Evolutionary conservation across 1,140 invertebrate species (phyloP).

Genomic region (Tetramorium parvispinum): DNA sequence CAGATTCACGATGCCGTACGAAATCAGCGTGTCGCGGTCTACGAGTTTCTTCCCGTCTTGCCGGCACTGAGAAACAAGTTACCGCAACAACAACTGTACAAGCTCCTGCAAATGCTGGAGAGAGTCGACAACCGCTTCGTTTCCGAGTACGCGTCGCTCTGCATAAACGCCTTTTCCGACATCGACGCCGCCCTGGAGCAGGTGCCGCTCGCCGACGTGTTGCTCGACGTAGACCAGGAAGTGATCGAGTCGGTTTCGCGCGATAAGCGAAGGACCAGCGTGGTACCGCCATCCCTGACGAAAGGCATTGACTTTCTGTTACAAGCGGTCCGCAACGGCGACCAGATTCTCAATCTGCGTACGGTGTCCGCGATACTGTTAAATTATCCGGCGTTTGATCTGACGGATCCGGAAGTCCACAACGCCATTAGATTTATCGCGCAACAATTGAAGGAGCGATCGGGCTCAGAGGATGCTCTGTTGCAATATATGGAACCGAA

Average conservation of each 20-base stretch:
- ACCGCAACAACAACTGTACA: conserved; percentile 42
- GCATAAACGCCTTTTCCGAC: background rate
- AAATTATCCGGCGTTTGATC: conserved; percentile 48
- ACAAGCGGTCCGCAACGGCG: background rate
- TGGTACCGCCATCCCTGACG: background rate
- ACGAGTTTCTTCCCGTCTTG: conserved; percentile 43
- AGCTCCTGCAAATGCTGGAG: conserved; percentile 57
- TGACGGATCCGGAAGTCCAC: conserved; percentile 51
- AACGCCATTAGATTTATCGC: conserved; percentile 37
- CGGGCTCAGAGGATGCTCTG: conserved; percentile 20
- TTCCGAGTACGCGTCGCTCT: conserved; percentile 54
- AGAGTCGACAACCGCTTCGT: conserved; percentile 31
- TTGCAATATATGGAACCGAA: conserved; percentile 1
- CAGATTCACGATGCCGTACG: conserved; percentile 34
- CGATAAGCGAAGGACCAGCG: background rate
- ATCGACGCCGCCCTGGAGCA: background rate
- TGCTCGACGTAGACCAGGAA: conserved; percentile 5
- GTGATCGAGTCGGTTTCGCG: background rate
- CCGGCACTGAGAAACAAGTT: conserved; percentile 18
- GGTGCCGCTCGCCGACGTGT: conserved; percentile 3
- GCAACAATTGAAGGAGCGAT: conserved; percentile 36
- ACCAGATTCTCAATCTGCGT: conserved; percentile 14
- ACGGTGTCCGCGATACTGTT: conserved; percentile 25
- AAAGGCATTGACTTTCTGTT: conserved; percentile 28
- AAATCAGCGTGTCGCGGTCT: conserved; percentile 34